Base-by-base conservation (phyloP, 2,113 vertebrate genomes). In the Oncorhynchus masou region DNA sequence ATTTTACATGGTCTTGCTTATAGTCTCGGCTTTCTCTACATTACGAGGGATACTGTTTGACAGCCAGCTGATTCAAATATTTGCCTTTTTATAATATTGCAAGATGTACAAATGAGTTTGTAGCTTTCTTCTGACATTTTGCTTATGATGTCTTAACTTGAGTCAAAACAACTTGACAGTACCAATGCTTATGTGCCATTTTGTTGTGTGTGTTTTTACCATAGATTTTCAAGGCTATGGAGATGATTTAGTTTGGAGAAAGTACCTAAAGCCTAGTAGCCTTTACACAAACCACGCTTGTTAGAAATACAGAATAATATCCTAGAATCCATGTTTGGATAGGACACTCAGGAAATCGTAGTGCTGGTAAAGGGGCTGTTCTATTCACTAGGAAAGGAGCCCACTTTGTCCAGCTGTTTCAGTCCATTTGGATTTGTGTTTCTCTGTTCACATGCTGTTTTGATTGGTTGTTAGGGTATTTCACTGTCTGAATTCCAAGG, bases 361-460 rank as follows among this genome's bases (percentile, higher is more conserved):
- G n/a, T 60, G 79, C 65, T 76, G 72, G 39, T 67, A 69, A 70
- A 76, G 49, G 49, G 73, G 49, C 71, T 78, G 60, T 16, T 64
- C 64, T 2, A 48, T 76, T 20, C 73, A 20, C 2, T 54, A 45
- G 68, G 69, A 78, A 29, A 74, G 1, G 11, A 71, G 70, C 80
- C 64, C 74, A 73, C 70, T 81, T 22, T 77, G 49, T 84, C 74
- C 68, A 81, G 74, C 75, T 81, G 73, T 73, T 81, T 60, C 65
- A 76, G 39, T 73, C 45, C 15, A 70, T 49, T 64, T 60, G 2
- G 48, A 24, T 70, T 78, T 59, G 39, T 70, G 78, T 74, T 71
- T 76, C 48, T 81, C 83, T 84, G 87, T 91, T 91, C 87, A 87
- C 87, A 83, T 77, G 71, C 15, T 72, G 2, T 85, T 88, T 82